phyloP scores from a whole-genome alignment of 2,888 invertebrate species.

The Caenorhabditis sp. region DNA sequence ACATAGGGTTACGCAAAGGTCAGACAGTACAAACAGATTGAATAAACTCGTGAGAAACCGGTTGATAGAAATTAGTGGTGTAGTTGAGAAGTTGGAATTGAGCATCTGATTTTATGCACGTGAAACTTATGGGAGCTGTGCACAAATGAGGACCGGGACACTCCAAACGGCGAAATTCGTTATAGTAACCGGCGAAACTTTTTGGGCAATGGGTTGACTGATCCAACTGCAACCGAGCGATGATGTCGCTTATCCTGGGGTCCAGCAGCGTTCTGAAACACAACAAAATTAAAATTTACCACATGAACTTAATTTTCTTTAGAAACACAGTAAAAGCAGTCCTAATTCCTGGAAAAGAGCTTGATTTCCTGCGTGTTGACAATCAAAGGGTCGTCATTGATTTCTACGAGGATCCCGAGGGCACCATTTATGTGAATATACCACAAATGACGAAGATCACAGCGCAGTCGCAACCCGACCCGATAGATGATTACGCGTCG shows the following conservation, averaged over 20 bases:
- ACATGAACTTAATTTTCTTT: not conserved
- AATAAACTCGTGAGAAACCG: slow-evolving; percentile 12
- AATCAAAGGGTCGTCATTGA: too few species aligned
- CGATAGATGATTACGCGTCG: slow-evolving; percentile 1
- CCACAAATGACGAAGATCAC: slow-evolving; percentile 9
- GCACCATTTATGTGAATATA: not conserved
- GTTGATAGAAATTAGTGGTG: slow-evolving; percentile 47
- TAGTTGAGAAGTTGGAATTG: slow-evolving; percentile 29
- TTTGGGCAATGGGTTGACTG: not conserved
- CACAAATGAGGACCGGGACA: slow-evolving; percentile 42
- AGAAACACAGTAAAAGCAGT: not conserved
- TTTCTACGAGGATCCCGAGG: too few species aligned
- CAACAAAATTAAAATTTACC: too few species aligned
- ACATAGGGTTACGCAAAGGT: not conserved
- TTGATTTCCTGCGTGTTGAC: too few species aligned
- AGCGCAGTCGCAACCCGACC: not conserved
- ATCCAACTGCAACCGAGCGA: slow-evolving; percentile 5
- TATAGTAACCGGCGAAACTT: slow-evolving; percentile 35
- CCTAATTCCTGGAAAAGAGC: slow-evolving; percentile 7
- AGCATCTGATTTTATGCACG: slow-evolving; percentile 33
- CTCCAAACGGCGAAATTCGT: slow-evolving; percentile 1
- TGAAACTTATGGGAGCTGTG: not conserved
- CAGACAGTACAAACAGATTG: slow-evolving; percentile 9
- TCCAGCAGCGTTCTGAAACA: slow-evolving; percentile 26
- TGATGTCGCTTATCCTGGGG: not conserved